Base-by-base conservation (phyloP, 2,888 invertebrate species). In the Drosophila neonasuta region DNA sequence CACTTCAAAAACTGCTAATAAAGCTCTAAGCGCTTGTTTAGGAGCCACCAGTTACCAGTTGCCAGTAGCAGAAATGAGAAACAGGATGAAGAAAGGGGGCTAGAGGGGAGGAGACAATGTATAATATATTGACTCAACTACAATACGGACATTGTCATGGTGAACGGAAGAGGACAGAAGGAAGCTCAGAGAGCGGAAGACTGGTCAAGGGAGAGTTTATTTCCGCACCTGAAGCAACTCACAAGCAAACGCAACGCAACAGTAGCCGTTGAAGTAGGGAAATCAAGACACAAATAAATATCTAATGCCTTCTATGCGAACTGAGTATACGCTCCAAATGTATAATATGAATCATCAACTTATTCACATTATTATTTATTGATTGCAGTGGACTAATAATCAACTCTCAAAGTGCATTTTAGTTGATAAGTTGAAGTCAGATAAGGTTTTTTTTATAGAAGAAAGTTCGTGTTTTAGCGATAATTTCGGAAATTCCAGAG, bases 71-170 rank as follows among this genome's bases (percentile, higher is more conserved):
- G 15, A 45, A 42, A 20, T 51, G 46, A 57, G 68, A 71, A 58
- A 66, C 63, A 68, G 57, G 42, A 64, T 24, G 71, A 46, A 44
- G 63, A 32, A 30, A 3, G 13, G 52, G 10, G 8, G 30, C 20
- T 20, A 30, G 8, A 30, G 30, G 36, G 36, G 63, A 44, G 72
- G 68, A 68, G 74, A 77, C 83, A 82, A 80, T 79, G 80, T 80
- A 77, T 80, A 80, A 80, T 80, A 80, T 80, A 80, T 80, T 80
- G 80, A 80, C 80, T 80, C 77, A 77, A 82, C 71, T 80, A 80
- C 85, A 85, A 80, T 80, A 85, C 83, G 80, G 80, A 85, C 80
- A 85, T 77, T 80, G 80, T 80, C 80, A 85, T 70, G 70, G 86
- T 74, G 61, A 79, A 64, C 80, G 80, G 82, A 85, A 82, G 77